phyloP scores from a whole-genome alignment of 1,140 invertebrate species.

The Eupristina koningsbergeri region DNA sequence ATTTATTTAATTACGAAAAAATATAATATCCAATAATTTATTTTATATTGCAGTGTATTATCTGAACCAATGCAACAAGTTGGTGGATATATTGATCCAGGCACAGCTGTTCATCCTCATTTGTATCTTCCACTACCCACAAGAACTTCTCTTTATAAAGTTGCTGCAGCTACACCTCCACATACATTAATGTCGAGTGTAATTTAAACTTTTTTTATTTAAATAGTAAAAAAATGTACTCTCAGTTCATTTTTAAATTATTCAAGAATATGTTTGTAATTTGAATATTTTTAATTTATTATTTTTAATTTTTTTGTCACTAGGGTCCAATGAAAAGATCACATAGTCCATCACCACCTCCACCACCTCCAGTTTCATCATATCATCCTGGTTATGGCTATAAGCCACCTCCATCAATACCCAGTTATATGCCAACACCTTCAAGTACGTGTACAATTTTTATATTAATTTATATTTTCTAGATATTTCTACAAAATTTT shows the following conservation, averaged over 20 bases:
- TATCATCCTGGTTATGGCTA: conserved; percentile 75
- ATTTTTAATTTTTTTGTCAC: conserved; percentile 54
- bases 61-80: conserved; percentile 76
- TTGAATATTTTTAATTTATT: not conserved
- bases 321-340: conserved; percentile 77
- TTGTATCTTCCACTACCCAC: conserved; percentile 72
- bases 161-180: conserved; percentile 68
- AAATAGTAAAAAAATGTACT: no score
- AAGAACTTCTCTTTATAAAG: conserved; percentile 72
- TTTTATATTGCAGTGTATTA: conserved; percentile 61
- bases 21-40: conserved; percentile 14
- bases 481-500: no score
- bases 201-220: conserved; percentile 40
- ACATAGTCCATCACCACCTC: conserved; percentile 80
- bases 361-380: conserved; percentile 66
- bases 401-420: conserved; percentile 71
- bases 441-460: conserved; percentile 71
- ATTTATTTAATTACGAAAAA: conserved; percentile 14
- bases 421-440: conserved; percentile 70
- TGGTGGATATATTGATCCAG: conserved; percentile 70
- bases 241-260: no score
- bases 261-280: not conserved
- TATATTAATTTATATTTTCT: no score
- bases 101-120: conserved; percentile 68
- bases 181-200: conserved; percentile 70